A percentile compares a stretch with the other conserved stretches of the same genome.
These are phyloP conservation scores for Rhamphomyia laevipes DNA, from an alignment of 2,888 invertebrate species.

Conservation along the genomic window DNA sequence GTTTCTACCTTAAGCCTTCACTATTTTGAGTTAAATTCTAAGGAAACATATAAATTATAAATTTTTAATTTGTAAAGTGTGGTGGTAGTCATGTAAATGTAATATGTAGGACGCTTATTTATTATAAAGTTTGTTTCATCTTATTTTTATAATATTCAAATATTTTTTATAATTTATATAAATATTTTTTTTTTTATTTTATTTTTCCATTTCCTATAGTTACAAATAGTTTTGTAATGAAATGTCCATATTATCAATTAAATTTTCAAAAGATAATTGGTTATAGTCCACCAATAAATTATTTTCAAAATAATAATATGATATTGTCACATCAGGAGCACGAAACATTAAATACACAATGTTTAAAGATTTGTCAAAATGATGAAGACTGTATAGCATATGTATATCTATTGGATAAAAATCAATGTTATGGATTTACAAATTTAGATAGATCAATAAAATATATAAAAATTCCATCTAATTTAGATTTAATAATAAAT, in stretches of 20 bases:
- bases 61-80: too few species aligned
- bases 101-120: too few species aligned
- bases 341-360: conserved; percentile 22
- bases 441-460: conserved; percentile 24
- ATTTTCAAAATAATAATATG: conserved; percentile 24
- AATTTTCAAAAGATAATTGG: conserved; percentile 36
- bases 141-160: too few species aligned
- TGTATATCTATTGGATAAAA: conserved; percentile 29
- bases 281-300: conserved; percentile 30
- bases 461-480: conserved; percentile 23
- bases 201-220: conserved; percentile 14
- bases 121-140: too few species aligned
- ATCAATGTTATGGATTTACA: conserved; percentile 33
- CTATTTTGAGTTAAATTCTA: too few species aligned
- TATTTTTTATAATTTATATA: too few species aligned
- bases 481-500: conserved; percentile 29
- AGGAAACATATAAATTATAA: too few species aligned
- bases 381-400: conserved; percentile 34
- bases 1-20: too few species aligned
- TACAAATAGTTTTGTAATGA: conserved; percentile 24
- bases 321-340: conserved; percentile 19
- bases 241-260: conserved; percentile 34
- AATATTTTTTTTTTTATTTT: neutral
- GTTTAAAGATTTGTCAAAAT: conserved; percentile 29
- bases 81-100: too few species aligned